Evolutionary conservation across 2,113 vertebrate species (phyloP), one percentile per base, ranked within the genome.

Genomic region (Colossoma macropomum): DNA sequence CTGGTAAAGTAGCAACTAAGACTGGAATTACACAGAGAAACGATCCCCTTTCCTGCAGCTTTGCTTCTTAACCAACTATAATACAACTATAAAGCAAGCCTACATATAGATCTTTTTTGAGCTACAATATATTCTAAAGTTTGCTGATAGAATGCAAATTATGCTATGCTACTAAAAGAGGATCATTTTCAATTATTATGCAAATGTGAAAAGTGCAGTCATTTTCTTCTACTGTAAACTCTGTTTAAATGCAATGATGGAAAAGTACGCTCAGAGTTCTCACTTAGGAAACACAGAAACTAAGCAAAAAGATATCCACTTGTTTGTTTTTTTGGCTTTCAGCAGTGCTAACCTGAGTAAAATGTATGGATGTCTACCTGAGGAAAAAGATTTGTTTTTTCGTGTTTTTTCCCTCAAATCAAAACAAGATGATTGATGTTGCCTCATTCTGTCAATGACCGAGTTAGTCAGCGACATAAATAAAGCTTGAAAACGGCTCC

Each of bases 401-500:
- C 62, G 38, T 63, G 38, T 75, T 82, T 75, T 45, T 77, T 80
- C 50, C 11, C 17, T 84, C 85, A 73, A 74, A 69, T 65, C 79
- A 73, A 85, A 81, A 81, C 66, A 77, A 68, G 70, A 84, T 84
- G 86, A 87, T 87, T 78, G 86, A 87, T 87, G 83, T 76, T 71
- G 83, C 79, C 70, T 85, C 75, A 71, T 85, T 85, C 83, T 84
- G 84, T 87, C 80, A 81, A 77, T 85, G 86, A 88, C 85, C 80
- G 78, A 84, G 84, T 89, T 87, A 88, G 83, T 81, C 81, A 72
- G 86, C 77, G 59, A 88, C 85, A 86, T 83, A 88, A 88, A 85
- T 89, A 89, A 84, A 86, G 88, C 81, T 82, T 86, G 85, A 84
- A 79, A 87, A 87, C 79, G 79, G 87, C 78, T 86, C 80, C 85